These are phyloP conservation scores for Cerastis rubricosa DNA, from an alignment of 2,888 invertebrate genomes.

Conservation along the genomic window DNA sequence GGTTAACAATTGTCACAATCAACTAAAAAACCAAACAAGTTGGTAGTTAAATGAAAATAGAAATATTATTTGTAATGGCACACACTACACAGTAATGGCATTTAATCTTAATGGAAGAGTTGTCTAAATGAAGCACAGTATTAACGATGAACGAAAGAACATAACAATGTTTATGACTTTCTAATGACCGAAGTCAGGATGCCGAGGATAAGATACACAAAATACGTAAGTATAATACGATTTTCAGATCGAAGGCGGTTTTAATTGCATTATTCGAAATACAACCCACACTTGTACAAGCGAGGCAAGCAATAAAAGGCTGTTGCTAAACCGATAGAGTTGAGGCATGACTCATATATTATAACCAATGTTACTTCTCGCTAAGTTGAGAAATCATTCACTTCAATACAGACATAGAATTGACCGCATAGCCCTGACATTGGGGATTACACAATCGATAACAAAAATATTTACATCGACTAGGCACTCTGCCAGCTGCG, in stretches of 20 bases:
- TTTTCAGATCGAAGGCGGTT: conserved; percentile 60
- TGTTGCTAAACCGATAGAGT: conserved; percentile 59
- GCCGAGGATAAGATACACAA: conserved; percentile 10
- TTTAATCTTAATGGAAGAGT: conserved; percentile 41
- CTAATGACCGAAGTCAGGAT: conserved; percentile 34
- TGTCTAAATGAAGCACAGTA: conserved; percentile 17
- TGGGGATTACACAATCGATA: conserved; percentile 63
- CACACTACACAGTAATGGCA: conserved; percentile 17
- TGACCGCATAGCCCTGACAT: conserved; percentile 68
- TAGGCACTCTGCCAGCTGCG: conserved; percentile 70
- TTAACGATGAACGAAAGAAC: conserved; percentile 15
- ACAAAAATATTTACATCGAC: conserved; percentile 67
- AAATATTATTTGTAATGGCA: conserved; percentile 5
- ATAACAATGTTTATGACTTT: conserved; percentile 25
- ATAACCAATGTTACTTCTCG: conserved; percentile 52
- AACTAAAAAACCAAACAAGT: conserved; percentile 23
- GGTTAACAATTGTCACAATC: conserved; percentile 50
- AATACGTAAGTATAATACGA: conserved; percentile 31
- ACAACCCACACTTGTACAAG: conserved; percentile 59
- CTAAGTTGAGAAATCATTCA: conserved; percentile 59
- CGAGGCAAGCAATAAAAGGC: conserved; percentile 60
- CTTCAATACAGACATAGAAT: conserved; percentile 37
- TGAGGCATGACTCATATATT: conserved; percentile 58
- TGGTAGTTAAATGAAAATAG: conserved; percentile 13
- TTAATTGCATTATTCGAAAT: conserved; percentile 65